Evolutionary conservation across 2,113 vertebrate species (phyloP).

Genomic region (Formicarius rufipectus): DNA sequence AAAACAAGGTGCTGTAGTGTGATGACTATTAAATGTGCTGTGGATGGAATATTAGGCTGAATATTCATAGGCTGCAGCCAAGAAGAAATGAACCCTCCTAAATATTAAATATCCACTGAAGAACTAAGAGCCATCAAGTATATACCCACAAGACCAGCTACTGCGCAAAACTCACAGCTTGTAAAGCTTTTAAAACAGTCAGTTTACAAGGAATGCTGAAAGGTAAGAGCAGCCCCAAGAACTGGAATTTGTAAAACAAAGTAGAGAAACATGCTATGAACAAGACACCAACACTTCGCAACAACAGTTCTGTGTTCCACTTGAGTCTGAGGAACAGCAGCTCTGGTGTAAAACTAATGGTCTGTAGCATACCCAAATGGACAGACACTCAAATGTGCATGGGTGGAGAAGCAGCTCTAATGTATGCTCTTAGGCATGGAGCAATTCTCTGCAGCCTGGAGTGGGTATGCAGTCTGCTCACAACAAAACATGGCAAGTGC

Average conservation of each 20-base stretch:
- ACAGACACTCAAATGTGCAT: background rate
- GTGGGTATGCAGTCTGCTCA: background rate
- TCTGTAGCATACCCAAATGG: background rate
- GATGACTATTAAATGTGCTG: background rate
- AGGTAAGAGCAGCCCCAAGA: background rate
- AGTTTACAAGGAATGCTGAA: background rate
- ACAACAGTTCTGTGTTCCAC: background rate
- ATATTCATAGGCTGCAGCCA: background rate
- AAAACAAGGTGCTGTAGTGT: background rate
- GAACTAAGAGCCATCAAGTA: background rate
- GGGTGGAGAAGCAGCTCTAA: background rate
- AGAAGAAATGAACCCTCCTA: background rate
- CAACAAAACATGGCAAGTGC: background rate
- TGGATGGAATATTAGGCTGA: background rate
- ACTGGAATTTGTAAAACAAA: background rate
- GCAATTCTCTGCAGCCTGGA: background rate
- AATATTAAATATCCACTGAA: background rate
- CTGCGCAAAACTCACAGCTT: background rate
- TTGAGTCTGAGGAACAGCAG: background rate
- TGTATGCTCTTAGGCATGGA: background rate
- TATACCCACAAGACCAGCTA: background rate
- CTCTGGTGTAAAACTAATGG: background rate
- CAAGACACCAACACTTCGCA: background rate
- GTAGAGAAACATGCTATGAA: background rate
- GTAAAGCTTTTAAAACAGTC: background rate